Conservation (phyloP, 1,140 invertebrate genomes). For the Zaprionus davidi region DNA sequence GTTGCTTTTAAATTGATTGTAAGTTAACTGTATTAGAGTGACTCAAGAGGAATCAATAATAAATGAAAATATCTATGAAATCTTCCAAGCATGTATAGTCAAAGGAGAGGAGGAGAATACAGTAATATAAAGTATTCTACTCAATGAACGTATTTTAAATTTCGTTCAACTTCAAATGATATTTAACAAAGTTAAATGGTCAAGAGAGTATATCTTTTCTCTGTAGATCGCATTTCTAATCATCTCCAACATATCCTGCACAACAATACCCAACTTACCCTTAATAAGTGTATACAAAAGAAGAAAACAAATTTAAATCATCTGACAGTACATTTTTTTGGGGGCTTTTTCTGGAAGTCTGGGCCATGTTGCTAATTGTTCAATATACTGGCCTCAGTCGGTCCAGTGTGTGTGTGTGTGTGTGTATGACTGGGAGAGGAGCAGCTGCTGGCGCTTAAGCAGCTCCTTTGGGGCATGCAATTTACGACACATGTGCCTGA, state of each 20-base stretch:
- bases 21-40: no score
- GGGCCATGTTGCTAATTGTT: constrained; percentile 68
- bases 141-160: no score
- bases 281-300: constrained; percentile 8
- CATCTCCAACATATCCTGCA: background rate
- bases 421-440: constrained; percentile 28
- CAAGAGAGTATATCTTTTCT: no score
- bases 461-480: constrained; percentile 63
- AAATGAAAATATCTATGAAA: background rate
- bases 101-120: no score
- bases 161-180: no score
- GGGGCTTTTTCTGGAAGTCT: constrained; percentile 1
- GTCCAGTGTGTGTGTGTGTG: background rate
- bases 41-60: background rate
- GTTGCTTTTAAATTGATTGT: no score
- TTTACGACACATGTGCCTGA: constrained; percentile 70
- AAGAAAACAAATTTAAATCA: constrained; percentile 54
- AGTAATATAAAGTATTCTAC: no score
- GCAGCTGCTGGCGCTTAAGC: constrained; percentile 53
- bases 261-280: background rate
- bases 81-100: no score
- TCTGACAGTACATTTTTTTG: constrained; percentile 34
- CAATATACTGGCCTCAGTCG: constrained; percentile 52
- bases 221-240: no score
- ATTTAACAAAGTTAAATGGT: no score